Conservation (phyloP, 2,888 invertebrate species). For the Eristalis tenax region DNA sequence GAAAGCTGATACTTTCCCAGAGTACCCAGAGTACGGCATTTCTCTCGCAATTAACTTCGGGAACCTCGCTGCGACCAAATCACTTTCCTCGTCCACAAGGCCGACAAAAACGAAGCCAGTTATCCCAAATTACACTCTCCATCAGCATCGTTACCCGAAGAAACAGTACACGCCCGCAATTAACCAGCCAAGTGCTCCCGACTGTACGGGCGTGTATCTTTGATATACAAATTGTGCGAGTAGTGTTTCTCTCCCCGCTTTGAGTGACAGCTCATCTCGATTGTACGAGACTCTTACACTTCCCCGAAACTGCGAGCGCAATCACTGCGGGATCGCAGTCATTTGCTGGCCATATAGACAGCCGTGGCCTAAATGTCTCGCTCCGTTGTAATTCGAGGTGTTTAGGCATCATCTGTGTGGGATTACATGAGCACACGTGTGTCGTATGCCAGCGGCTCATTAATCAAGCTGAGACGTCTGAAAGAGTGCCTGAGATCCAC, state of each 20-base stretch:
- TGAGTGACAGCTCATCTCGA: constrained; percentile 40
- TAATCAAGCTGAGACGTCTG: constrained; percentile 48
- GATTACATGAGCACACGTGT: constrained; percentile 35
- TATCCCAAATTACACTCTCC: constrained; percentile 25
- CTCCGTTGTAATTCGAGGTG: constrained; percentile 60
- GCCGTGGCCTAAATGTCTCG: constrained; percentile 57
- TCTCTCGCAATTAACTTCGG: not conserved
- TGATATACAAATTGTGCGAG: not conserved
- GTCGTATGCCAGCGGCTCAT: constrained; percentile 29
- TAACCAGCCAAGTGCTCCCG: constrained; percentile 9
- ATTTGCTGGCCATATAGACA: constrained; percentile 40
- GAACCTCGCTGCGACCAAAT: not conserved
- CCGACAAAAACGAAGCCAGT: not conserved
- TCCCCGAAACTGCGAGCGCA: not conserved
- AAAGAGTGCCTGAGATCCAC: constrained; percentile 27
- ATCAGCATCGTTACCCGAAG: constrained; percentile 39
- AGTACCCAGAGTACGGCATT: not conserved
- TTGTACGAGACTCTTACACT: constrained; percentile 34
- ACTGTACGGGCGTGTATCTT: not conserved
- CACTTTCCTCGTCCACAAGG: not conserved
- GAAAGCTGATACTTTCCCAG: not conserved
- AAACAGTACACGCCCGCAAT: constrained; percentile 29
- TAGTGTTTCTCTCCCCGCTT: not conserved
- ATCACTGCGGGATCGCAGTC: constrained; percentile 21
- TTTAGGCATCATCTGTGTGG: constrained; percentile 60